These are phyloP conservation scores for Pyrgilauda ruficollis DNA, from an alignment of 2,113 vertebrate genomes.

Conservation along the genomic window DNA sequence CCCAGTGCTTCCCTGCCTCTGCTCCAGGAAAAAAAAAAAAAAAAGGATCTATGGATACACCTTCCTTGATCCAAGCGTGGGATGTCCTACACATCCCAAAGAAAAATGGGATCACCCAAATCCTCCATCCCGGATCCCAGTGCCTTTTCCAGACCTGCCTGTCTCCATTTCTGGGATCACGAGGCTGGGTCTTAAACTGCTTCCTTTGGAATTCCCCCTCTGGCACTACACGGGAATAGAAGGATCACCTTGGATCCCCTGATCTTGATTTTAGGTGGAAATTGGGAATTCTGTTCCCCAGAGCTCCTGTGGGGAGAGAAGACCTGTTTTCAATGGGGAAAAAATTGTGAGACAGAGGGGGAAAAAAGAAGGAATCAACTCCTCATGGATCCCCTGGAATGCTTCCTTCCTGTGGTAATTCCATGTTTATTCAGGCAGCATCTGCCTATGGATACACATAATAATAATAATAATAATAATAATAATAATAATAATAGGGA, in stretches of 20 bases:
- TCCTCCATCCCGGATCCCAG: accelerated
- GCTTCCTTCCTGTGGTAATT: accelerated
- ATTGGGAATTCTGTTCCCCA: not conserved
- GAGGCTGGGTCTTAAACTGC: accelerated
- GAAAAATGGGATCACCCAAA: not conserved
- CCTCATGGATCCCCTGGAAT: not conserved
- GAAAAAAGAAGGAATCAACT: not conserved
- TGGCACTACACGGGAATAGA: accelerated
- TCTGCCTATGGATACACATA: not conserved
- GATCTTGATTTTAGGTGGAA: not conserved
- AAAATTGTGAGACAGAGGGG: accelerated
- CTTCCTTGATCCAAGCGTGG: accelerated
- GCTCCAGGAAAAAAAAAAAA: not conserved
- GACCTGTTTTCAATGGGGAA: not conserved
- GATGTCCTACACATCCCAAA: not conserved
- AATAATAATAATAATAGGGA: too few species aligned
- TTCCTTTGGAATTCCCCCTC: not conserved
- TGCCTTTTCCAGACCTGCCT: accelerated
- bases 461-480: too few species aligned
- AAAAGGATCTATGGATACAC: not conserved
- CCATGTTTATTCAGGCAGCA: not conserved
- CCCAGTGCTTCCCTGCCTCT: not conserved
- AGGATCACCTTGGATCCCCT: not conserved
- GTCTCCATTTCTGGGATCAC: not conserved
- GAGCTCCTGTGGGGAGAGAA: not conserved